These are phyloP conservation scores for Aegotheles bennettii DNA, from an alignment of 2,113 vertebrate genomes.

Conservation along the genomic window DNA sequence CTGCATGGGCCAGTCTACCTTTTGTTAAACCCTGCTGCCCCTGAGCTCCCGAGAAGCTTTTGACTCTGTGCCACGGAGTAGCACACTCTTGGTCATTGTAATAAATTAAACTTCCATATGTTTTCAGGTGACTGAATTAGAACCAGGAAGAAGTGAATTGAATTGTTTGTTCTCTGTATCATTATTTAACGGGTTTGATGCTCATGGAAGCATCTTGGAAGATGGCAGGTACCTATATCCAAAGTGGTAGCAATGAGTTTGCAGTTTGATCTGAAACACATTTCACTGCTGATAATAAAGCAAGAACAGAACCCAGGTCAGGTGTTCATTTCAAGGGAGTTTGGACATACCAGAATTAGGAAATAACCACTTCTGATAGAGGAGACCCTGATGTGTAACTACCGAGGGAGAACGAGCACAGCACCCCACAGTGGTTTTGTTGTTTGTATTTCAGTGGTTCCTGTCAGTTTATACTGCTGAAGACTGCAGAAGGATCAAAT, in stretches of 20 bases:
- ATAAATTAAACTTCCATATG: neutral
- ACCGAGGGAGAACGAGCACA: neutral
- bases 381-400: neutral
- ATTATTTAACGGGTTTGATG: neutral
- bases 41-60: neutral
- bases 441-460: neutral
- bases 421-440: neutral
- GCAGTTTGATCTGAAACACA: neutral
- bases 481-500: neutral
- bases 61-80: neutral
- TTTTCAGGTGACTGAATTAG: neutral
- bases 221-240: neutral
- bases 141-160: neutral
- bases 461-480: neutral
- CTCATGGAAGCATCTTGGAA: neutral
- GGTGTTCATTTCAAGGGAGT: neutral
- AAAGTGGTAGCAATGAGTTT: neutral
- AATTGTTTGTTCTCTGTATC: neutral
- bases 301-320: neutral
- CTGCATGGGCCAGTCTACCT: neutral
- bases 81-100: neutral
- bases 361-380: neutral
- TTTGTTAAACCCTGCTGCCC: neutral
- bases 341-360: neutral
- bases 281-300: neutral